Evolutionary conservation across 2,113 vertebrate species (phyloP).

Genomic region (Xiphophorus hellerii): DNA sequence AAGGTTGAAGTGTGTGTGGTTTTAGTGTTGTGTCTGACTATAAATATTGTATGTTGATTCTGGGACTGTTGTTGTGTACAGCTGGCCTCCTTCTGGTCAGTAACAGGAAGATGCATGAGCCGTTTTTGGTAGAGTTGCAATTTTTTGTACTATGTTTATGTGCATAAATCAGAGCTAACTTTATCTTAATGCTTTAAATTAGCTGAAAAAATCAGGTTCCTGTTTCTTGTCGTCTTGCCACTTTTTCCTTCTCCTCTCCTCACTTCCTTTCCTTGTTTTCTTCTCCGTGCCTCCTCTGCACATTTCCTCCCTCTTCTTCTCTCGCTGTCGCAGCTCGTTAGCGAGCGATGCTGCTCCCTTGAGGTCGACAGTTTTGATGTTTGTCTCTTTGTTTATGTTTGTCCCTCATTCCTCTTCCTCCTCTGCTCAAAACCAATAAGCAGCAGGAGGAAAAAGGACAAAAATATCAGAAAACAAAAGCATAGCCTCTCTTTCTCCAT

Average conservation of each 20-base stretch:
- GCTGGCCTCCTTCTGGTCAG: neutral
- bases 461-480: slow-evolving; percentile 43
- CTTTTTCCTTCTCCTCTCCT: neutral
- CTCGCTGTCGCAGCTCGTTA: slow-evolving; percentile 74
- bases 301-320: slow-evolving; percentile 11
- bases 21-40: neutral
- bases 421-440: slow-evolving; percentile 69
- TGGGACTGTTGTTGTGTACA: neutral
- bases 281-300: neutral
- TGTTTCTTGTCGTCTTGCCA: neutral
- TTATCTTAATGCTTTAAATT: neutral
- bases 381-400: slow-evolving; percentile 78
- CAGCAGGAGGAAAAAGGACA: slow-evolving; percentile 52
- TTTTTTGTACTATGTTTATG: neutral
- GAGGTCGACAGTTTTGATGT: slow-evolving; percentile 76
- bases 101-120: neutral
- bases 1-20: neutral
- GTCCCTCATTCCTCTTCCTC: slow-evolving; percentile 67
- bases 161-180: neutral
- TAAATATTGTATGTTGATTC: neutral
- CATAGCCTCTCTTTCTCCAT: slow-evolving; percentile 2
- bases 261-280: slow-evolving; percentile 15
- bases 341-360: slow-evolving; percentile 61
- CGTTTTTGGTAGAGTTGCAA: neutral
- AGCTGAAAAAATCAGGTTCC: neutral